phyloP scores from a whole-genome alignment of 1,140 invertebrate genomes.

The Tetramorium parvispinum region DNA sequence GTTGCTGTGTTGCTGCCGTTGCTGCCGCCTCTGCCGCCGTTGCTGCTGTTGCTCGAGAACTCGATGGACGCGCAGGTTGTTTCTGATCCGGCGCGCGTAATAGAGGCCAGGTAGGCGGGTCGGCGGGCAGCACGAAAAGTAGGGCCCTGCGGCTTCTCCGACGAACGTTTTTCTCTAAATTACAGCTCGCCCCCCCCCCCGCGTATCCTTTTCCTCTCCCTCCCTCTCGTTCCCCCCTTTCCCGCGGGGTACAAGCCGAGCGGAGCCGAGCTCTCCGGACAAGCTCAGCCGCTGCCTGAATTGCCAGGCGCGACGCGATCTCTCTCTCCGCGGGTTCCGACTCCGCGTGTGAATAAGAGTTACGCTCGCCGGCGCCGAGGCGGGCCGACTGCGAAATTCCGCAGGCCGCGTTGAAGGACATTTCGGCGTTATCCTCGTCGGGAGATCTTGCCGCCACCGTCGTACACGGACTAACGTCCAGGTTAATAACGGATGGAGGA shows the following conservation, averaged over 20 bases:
- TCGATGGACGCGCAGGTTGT: slow-evolving; percentile 63
- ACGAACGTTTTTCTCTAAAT: slow-evolving; percentile 76
- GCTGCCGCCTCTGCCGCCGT: neutral
- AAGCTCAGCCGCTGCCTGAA: slow-evolving; percentile 64
- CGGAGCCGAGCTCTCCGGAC: neutral
- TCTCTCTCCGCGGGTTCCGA: slow-evolving; percentile 38
- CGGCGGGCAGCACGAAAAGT: slow-evolving; percentile 73
- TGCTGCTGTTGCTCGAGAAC: slow-evolving; percentile 19
- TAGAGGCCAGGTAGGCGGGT: slow-evolving; percentile 76
- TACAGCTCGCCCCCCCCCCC: slow-evolving; percentile 63
- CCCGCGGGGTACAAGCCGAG: slow-evolving; percentile 61
- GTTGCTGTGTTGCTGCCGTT: slow-evolving; percentile 12
- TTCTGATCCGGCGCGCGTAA: slow-evolving; percentile 63
- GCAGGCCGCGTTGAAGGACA: neutral
- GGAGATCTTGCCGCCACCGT: neutral
- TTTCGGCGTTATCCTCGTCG: slow-evolving; percentile 1
- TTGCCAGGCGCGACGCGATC: slow-evolving; percentile 58
- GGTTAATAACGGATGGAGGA: slow-evolving; percentile 44
- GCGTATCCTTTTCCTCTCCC: too few species aligned
- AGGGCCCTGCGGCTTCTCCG: slow-evolving; percentile 70
- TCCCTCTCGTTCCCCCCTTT: slow-evolving; percentile 26
- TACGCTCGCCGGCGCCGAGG: slow-evolving; percentile 31
- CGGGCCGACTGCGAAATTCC: slow-evolving; percentile 25
- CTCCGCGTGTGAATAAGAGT: slow-evolving; percentile 40
- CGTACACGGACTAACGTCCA: neutral